Base-by-base conservation (phyloP, 2,113 vertebrate genomes). In the Asarcornis scutulata region DNA sequence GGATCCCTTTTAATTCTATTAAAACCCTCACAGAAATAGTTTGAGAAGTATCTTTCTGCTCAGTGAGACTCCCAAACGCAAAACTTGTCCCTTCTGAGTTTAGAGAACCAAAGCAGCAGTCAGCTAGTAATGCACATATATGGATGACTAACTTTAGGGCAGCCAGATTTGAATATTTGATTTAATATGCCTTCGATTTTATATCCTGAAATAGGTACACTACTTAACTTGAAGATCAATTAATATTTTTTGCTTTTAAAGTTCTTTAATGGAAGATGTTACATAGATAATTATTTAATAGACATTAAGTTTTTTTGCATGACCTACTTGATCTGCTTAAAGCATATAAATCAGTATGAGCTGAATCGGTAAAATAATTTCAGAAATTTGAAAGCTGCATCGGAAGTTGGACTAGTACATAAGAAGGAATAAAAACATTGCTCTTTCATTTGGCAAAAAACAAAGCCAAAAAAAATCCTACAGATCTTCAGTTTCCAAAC, bases 211-310 rank as follows among this genome's bases (percentile, higher is more conserved):
- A 88, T n/a, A 48, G 38, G 10, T 34, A 94, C 84, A 40, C 18
- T 69, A 16, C 76, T 89, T 76, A 66, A 48, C 74, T 88, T 52
- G 88, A 94, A 94, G 60, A 89, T 74, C 3, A 83, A 83, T 91
- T 88, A 71, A 44, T 71, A 95, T 91, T 90, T 63, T 55, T 79
- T 78, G 55, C 87, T 93, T 96, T 96, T 79, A 92, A 86, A 86
- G 77, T 95, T 90, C 58, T 88, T 90, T 95, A 90, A 92, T 66
- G 50, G 58, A 86, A 86, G 58, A 81, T 55, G 25, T 77, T 86
- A 73, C 40, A 89, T 68, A 95, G 87, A 94, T 91, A 86, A 89
- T 90, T 86, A 95, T 91, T 92, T 92, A 66, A 91, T 84, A 84
- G 48, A 76, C 21, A 88, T 93, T 90, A 91, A 48, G 71, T 11